Percentiles rank a stretch among this genome's conserved stretches.
These are phyloP conservation scores for Drosophila histrio DNA, from an alignment of 2,888 invertebrate genomes.

Conservation along the genomic window DNA sequence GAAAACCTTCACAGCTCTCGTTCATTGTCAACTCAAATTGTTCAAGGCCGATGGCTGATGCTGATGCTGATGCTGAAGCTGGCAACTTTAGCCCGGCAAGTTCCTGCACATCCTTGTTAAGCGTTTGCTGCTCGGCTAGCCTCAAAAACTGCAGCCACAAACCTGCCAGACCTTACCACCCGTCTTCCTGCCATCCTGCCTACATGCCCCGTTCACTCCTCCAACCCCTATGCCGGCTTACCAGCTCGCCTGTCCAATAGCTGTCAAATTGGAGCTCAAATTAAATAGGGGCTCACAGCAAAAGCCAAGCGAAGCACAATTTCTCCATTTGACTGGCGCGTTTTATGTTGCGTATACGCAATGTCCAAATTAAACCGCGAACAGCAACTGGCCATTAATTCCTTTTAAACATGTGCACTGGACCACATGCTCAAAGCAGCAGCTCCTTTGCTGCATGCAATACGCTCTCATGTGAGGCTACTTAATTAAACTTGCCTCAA, in stretches of 20 bases:
- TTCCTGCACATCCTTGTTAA: slow-evolving; percentile 16
- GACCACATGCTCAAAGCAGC: slow-evolving; percentile 1
- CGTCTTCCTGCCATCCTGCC: not conserved
- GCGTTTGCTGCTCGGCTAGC: slow-evolving; percentile 18
- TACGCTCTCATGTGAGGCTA: slow-evolving; percentile 14
- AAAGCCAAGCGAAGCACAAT: slow-evolving; percentile 30
- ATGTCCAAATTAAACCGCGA: slow-evolving; percentile 21
- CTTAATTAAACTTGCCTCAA: slow-evolving; percentile 48
- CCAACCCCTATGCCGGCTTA: not conserved
- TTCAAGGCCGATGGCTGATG: slow-evolving; percentile 16
- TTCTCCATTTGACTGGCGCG: slow-evolving; percentile 18
- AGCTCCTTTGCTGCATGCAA: not conserved
- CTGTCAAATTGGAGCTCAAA: slow-evolving; percentile 71
- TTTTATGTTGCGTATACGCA: slow-evolving; percentile 42
- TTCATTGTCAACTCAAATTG: slow-evolving; percentile 17
- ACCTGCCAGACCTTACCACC: not conserved
- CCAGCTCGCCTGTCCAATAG: slow-evolving; percentile 63
- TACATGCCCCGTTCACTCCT: not conserved
- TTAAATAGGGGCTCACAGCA: slow-evolving; percentile 48
- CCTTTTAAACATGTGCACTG: slow-evolving; percentile 8
- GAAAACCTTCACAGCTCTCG: not conserved
- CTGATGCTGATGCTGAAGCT: slow-evolving; percentile 2
- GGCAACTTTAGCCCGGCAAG: slow-evolving; percentile 10
- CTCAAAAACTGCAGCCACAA: slow-evolving; percentile 48
- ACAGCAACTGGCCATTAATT: slow-evolving; percentile 32